A percentile compares a stretch with the other conserved stretches of the same genome.
Conservation (phyloP, 2,797 vertebrate genomes). For the Spea hammondii region DNA sequence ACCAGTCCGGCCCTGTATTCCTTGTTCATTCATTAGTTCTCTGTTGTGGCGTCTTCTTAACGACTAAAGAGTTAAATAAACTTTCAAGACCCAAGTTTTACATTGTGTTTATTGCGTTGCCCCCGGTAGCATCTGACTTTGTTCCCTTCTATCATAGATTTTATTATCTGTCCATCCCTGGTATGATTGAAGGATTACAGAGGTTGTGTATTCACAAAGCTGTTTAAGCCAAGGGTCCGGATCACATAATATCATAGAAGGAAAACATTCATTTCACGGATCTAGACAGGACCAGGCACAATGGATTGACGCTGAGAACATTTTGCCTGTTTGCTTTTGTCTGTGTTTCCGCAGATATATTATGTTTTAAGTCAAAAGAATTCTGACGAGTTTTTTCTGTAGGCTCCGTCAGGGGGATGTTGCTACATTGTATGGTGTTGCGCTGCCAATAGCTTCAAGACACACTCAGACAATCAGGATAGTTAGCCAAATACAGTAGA, state of each 20-base stretch:
- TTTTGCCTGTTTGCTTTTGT: constrained; percentile 9
- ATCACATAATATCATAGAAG: constrained; percentile 10
- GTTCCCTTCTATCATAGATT: background rate
- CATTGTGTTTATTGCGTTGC: background rate
- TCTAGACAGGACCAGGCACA: background rate
- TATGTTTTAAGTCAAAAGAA: constrained; percentile 7
- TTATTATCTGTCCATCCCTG: constrained; percentile 18
- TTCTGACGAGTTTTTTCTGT: constrained; percentile 8
- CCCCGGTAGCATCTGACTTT: background rate
- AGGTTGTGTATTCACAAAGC: constrained; percentile 27
- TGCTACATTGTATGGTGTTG: constrained; percentile 9
- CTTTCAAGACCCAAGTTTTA: background rate
- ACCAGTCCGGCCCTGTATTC: too few relatives aligned
- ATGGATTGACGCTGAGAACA: constrained; percentile 14
- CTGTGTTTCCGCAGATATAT: constrained; percentile 8
- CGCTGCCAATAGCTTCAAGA: background rate
- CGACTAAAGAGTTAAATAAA: constrained; percentile 4
- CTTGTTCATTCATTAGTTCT: too few relatives aligned
- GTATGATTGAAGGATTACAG: constrained; percentile 43
- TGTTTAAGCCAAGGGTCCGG: constrained; percentile 23
- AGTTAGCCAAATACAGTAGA: constrained; percentile 19
- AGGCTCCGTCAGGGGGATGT: constrained; percentile 10
- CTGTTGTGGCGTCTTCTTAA: too few relatives aligned
- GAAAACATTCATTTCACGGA: constrained; percentile 1
- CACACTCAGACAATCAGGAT: background rate